A percentile compares a stretch with the other conserved stretches of the same genome.
Evolutionary conservation across 1,140 invertebrate species (phyloP).

Genomic region (Saccostrea glomerata): DNA sequence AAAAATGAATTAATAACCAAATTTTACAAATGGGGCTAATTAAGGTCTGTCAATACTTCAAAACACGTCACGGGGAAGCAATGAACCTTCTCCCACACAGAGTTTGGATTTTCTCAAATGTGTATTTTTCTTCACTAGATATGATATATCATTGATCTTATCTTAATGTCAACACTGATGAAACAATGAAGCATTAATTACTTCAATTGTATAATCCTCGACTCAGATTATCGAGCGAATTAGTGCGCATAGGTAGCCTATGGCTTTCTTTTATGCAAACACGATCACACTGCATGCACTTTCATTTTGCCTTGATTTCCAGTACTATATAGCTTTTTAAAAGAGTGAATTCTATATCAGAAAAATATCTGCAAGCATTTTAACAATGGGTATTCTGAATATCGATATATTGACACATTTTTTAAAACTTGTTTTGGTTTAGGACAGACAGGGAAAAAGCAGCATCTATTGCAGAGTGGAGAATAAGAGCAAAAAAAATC

Average conservation of each 20-base stretch:
- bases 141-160: background rate
- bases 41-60: too few relatives aligned
- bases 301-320: background rate
- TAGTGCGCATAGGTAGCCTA: background rate
- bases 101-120: background rate
- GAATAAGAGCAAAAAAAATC: too few relatives aligned
- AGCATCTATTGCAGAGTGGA: too few relatives aligned
- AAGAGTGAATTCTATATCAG: too few relatives aligned
- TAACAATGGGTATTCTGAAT: too few relatives aligned
- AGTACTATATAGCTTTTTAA: too few relatives aligned
- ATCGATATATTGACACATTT: too few relatives aligned
- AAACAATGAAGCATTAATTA: background rate
- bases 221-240: background rate
- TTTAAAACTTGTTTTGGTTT: too few relatives aligned
- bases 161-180: background rate
- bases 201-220: background rate
- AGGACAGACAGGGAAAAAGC: too few relatives aligned
- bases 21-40: background rate
- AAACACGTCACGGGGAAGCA: too few relatives aligned
- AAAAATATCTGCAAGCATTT: too few relatives aligned
- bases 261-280: background rate
- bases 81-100: background rate
- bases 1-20: too few relatives aligned
- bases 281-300: background rate
- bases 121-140: background rate